Conservation (phyloP, 2,888 invertebrate species). For the Drosophila ustulata region DNA sequence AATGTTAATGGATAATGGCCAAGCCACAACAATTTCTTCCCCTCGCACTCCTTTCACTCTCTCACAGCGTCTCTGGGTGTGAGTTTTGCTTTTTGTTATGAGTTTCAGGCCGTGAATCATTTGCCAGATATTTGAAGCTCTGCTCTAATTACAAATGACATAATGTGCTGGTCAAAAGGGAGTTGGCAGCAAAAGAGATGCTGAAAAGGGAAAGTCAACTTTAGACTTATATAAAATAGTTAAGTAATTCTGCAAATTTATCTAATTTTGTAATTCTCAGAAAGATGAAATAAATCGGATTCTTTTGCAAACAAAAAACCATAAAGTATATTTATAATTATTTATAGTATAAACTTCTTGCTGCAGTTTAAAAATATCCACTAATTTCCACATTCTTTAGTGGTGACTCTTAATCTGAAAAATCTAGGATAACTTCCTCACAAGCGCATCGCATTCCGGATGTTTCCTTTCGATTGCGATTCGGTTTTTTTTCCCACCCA, state of each 20-base stretch:
- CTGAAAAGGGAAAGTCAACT: neutral
- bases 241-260: neutral
- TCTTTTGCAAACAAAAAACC: neutral
- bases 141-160: conserved; percentile 66
- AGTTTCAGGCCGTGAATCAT: conserved; percentile 50
- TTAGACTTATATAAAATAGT: neutral
- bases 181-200: neutral
- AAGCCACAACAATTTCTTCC: conserved; percentile 12
- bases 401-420: conserved; percentile 36
- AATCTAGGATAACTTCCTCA: conserved; percentile 41
- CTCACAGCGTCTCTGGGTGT: neutral
- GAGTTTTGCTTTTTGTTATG: conserved; percentile 20
- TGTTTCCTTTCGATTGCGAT: conserved; percentile 35
- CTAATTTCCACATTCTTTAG: conserved; percentile 4
- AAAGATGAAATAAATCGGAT: neutral
- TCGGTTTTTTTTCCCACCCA: conserved; percentile 48
- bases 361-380: too few species aligned
- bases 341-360: too few species aligned
- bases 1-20: conserved; percentile 38
- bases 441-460: conserved; percentile 40
- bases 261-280: neutral
- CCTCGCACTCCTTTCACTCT: neutral
- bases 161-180: conserved; percentile 26
- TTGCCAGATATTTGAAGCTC: conserved; percentile 45
- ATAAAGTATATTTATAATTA: too few species aligned